These are phyloP conservation scores for Portunus trituberculatus DNA, from an alignment of 1,140 invertebrate species.

Conservation along the genomic window DNA sequence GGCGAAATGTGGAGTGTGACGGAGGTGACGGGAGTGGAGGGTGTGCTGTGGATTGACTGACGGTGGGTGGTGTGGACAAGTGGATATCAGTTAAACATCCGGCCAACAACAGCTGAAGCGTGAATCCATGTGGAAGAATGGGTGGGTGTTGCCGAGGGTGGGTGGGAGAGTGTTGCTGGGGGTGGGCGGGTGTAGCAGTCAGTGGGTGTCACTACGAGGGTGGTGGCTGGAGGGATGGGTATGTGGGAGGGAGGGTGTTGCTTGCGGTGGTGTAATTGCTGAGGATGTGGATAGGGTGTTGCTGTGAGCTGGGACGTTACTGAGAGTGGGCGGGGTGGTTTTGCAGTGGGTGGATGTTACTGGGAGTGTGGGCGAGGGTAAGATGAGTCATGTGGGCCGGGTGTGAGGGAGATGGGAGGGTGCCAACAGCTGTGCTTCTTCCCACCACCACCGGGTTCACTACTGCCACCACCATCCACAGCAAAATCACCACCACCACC, in stretches of 20 bases:
- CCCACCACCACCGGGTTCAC: slow-evolving; percentile 47
- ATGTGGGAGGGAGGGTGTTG: background rate
- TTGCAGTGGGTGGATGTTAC: slow-evolving; percentile 49
- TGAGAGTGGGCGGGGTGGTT: background rate
- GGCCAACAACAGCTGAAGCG: background rate
- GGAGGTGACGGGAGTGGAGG: background rate
- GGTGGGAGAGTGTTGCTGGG: background rate
- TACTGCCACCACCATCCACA: slow-evolving; percentile 37
- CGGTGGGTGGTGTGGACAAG: slow-evolving; percentile 14
- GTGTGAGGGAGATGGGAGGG: slow-evolving; percentile 52
- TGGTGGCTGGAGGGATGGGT: background rate
- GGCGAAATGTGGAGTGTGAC: background rate
- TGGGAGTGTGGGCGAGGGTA: slow-evolving; percentile 54
- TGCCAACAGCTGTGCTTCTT: slow-evolving; percentile 37
- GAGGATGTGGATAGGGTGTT: background rate
- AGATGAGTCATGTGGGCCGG: slow-evolving; percentile 54
- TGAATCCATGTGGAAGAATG: slow-evolving; percentile 25
- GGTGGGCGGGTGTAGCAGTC: slow-evolving; percentile 25
- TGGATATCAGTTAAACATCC: slow-evolving; percentile 26
- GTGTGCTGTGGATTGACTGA: background rate
- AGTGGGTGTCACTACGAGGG: background rate
- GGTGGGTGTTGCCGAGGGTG: background rate
- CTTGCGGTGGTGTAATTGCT: background rate
- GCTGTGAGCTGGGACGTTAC: slow-evolving; percentile 28
- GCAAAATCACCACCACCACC: slow-evolving; percentile 40